Base-by-base conservation (phyloP, 2,888 invertebrate genomes). In the Megalurothrips usitatus region DNA sequence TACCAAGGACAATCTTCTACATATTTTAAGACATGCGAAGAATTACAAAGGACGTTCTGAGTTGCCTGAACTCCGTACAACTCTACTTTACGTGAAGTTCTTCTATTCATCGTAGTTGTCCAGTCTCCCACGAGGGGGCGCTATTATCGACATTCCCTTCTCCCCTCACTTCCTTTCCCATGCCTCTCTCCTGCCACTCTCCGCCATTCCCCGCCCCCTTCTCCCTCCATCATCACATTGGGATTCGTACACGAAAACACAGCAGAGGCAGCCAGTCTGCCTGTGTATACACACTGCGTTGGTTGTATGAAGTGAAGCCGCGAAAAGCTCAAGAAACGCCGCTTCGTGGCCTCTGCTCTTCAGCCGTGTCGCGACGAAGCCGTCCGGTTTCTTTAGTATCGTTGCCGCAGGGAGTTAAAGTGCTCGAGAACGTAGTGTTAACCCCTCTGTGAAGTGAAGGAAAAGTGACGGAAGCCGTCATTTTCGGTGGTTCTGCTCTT, bases 241-340 rank as follows among this genome's bases (percentile, higher is more conserved):
- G 26, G 26, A 26, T 75, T 75, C 26, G 26, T 43, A 43, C 34
- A 43, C 2, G 34, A 43, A 43, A 43, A 43, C 34, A 43, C 34
- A 43, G 34, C 34, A 68, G 11, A 75, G 12, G 12, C n/a, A 23
- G 68, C 26, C 68, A 75, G 68, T 75, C 68, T 23, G 68, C 10
- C 26, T 75, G 68, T 75, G 26, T 75, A 23, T 26, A 75, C 26
- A 26, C 68, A 75, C 68, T 75, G 68, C 1, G 68, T 12, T 26
- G 68, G 68, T 75, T 75, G 68, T 26, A 75, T 14, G 68, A 75
- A 75, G 68, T 75, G 58, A 58, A 58, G 58, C 58, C 58, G 58
- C 58, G 58, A 58, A 58, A 58, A 58, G 68, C 68, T 10, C 10
- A 23, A 4, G 26, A 26, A 23, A 11, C 23, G 23, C 23, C 68